Conservation (phyloP, 2,797 vertebrate genomes). For the Malacoctenus gilli region DNA sequence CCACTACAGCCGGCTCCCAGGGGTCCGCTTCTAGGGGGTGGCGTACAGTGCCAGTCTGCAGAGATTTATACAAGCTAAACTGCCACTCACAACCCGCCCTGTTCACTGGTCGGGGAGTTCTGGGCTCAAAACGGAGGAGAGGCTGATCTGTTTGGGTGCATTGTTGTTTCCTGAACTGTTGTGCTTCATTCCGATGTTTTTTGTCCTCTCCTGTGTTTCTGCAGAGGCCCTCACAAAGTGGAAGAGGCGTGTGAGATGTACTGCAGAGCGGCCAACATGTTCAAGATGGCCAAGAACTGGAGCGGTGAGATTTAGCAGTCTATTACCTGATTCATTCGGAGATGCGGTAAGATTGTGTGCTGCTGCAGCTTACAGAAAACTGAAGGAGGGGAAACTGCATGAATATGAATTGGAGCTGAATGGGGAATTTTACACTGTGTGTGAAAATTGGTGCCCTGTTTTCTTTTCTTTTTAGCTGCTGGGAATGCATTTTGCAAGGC, state of each 20-base stretch:
- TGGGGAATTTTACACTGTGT: conserved; percentile 16
- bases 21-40: conserved; percentile 35
- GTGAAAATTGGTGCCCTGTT: conserved; percentile 25
- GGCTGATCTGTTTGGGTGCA: neutral
- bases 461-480: conserved; percentile 79
- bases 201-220: conserved; percentile 39
- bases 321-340: neutral
- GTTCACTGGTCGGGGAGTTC: neutral
- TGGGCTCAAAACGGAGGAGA: neutral
- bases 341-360: no score
- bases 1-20: conserved; percentile 31
- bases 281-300: conserved; percentile 99
- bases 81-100: neutral
- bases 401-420: no score
- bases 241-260: conserved; percentile 99
- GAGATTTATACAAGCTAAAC: conserved; percentile 23
- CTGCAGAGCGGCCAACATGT: conserved; percentile 98
- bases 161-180: neutral
- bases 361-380: no score
- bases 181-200: neutral
- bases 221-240: conserved; percentile 92
- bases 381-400: no score
- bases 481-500: conserved; percentile 96
- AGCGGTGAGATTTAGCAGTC: conserved; percentile 83
- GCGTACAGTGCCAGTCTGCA: conserved; percentile 8